Evolutionary conservation across 1,140 invertebrate genomes (phyloP), one percentile per base, ranked within the genome.

Genomic region (Zaprionus ornatus): DNA sequence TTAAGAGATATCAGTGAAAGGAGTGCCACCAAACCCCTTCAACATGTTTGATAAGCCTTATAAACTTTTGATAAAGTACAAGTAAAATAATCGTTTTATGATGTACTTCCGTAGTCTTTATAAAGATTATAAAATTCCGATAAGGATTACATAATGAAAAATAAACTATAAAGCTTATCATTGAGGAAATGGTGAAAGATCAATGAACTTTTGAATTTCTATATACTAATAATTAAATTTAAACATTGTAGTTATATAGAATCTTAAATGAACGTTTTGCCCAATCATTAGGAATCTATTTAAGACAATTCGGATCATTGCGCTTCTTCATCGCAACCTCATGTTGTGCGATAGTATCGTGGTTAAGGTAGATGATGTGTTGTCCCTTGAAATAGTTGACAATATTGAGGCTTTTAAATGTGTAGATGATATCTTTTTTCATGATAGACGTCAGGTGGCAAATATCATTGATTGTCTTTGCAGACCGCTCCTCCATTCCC

Each of bases 311-410:
- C 1, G 29, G 35, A 25, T 99, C 98, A 0, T 99, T 93, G 1
- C 98, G 98, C 83, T 96, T 95, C 98, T 98, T 86, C 98, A 99
- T 92, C 98, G 97, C 35, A 96, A 96, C 71, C 40, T 98, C 95
- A 91, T 98, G 97, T 93, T 99, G 98, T 50, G 98, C 97, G 0
- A 99, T 97, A 56, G 98, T 94, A 93, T 98, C 98, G 21, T 97
- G 97, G 21, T 98, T 99, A 0, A 99, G 98, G 94, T 98, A 99
- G 65, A 99, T 97, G 0, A 99, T 97, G 93, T 99, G 97, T 80
- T 99, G 97, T 0, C 98, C 98, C 93, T 98, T 98, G 97, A 97
- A 98, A 92, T 99, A 99, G 92, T 98, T 98, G 0, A 99, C 96
- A 96, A 99, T 97, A 91, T 99, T 99, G 95, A 99, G 96, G 52